phyloP scores from a whole-genome alignment of 2,797 vertebrate genomes.

The Mormyrops boulengeri region DNA sequence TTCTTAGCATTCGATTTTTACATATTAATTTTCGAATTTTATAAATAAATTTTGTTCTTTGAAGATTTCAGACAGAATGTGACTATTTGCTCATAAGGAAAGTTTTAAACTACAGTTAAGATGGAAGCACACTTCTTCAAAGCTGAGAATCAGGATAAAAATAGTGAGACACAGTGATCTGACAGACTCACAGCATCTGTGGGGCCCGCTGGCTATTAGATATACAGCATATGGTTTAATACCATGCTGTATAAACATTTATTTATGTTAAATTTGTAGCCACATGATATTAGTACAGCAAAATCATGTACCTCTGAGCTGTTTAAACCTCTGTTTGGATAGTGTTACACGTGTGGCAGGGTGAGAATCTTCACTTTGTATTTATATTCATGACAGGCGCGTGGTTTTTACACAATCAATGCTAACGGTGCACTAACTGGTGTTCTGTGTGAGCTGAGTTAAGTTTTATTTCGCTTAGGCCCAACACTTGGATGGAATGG shows the following conservation, averaged over 20 bases:
- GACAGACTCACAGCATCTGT: background rate
- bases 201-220: background rate
- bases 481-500: background rate
- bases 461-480: background rate
- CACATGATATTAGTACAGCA: background rate
- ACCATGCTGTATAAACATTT: background rate
- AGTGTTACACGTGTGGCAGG: background rate
- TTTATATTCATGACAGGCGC: background rate
- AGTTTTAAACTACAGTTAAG: background rate
- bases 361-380: background rate
- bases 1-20: background rate
- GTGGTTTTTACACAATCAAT: background rate
- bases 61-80: background rate
- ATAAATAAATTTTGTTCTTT: background rate
- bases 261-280: background rate
- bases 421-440: background rate
- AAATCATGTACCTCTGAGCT: background rate
- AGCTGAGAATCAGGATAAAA: background rate
- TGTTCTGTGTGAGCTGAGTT: background rate
- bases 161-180: background rate
- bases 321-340: background rate
- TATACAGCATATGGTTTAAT: background rate
- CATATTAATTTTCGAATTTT: background rate
- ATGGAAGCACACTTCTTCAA: background rate
- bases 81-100: background rate